Base-by-base conservation (phyloP, 1,140 invertebrate genomes). In the Saccostrea cuccullata region DNA sequence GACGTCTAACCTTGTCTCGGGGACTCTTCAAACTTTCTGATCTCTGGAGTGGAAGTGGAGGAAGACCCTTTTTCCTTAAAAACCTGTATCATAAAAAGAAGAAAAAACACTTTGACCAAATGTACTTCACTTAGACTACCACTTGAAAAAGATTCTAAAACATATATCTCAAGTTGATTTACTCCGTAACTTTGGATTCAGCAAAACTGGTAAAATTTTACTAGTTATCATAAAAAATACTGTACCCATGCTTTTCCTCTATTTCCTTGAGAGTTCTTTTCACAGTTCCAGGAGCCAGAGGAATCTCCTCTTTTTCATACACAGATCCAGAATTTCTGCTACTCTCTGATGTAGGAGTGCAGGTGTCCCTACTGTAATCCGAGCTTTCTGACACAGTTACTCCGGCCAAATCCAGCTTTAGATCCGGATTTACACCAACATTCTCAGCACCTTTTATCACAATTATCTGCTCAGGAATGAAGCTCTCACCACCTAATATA, bases 231-330 rank as follows among this genome's bases (percentile, higher is more conserved):
- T 36, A 47, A 47, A 47, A 9, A 47, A 47, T 47, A 47, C 47
- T 47, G 6, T 89, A 94, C 93, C 88, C 92, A 67, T 93, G 90
- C 88, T 91, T 91, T 36, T 94, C 90, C 87, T 97, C 97, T 6
- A 97, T 93, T 92, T 97, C 97, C 89, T 97, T 96, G 90, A 97
- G 97, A 4, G 97, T 97, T 88, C 97, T 91, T 64, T 84, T 88
- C 23, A 94, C 94, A 56, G 93, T 92, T 40, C 94, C 94, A 13
- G 91, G 90, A 13, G 90, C 90, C 20, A 94, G 84, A 12, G 87
- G 86, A 55, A 95, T 94, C 82, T 94, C 93, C 84, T 95, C 94
- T 55, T 87, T 90, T 70, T 94, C 92, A 89, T 95, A 94, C 30
- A 94, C 91, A n/a, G 92, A 92, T 55, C 86, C 67, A 13, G 89